phyloP scores from a whole-genome alignment of 1,140 invertebrate species.

The Atta cephalotes region DNA sequence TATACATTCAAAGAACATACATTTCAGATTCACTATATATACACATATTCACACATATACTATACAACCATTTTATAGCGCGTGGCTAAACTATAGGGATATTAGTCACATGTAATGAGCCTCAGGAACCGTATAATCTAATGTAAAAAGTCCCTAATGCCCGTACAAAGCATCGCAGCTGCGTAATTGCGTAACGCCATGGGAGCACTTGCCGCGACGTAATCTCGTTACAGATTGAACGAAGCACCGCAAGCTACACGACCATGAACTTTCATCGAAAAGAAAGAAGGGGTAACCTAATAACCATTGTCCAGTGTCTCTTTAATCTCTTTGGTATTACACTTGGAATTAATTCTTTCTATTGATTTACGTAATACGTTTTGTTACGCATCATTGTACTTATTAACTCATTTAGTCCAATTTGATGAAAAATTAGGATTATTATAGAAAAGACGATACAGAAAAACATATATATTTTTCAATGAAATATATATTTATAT shows the following conservation, averaged over 20 bases:
- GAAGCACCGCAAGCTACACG: constrained; percentile 41
- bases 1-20: too few relatives aligned
- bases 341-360: constrained; percentile 8
- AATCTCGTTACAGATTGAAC: constrained; percentile 51
- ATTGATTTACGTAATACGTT: background rate
- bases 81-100: too few relatives aligned
- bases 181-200: constrained; percentile 42
- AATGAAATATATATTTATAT: background rate
- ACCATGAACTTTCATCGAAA: constrained; percentile 44
- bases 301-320: constrained; percentile 28
- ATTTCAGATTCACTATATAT: too few relatives aligned
- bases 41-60: too few relatives aligned
- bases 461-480: background rate
- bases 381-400: background rate
- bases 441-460: background rate
- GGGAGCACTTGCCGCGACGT: constrained; percentile 16
- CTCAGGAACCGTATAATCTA: background rate
- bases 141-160: constrained; percentile 20
- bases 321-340: background rate
- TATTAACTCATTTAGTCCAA: background rate
- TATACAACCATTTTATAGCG: too few relatives aligned
- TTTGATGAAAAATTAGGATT: background rate
- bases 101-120: background rate
- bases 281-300: constrained; percentile 48
- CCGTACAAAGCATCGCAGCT: constrained; percentile 7